Base-by-base conservation (phyloP, 2,888 invertebrate species). In the Tricholauxania praeusta region DNA sequence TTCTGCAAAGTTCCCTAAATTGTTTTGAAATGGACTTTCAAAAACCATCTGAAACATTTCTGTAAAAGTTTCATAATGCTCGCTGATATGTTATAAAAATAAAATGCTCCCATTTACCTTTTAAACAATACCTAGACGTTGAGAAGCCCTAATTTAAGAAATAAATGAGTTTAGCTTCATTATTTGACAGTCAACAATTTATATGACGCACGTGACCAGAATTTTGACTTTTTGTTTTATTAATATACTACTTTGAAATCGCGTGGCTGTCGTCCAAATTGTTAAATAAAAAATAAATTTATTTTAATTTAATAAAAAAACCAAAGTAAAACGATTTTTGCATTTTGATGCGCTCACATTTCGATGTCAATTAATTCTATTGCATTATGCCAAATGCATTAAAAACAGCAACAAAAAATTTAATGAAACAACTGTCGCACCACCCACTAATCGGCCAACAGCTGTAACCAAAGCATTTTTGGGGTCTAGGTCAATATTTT, bases 401-500 rank as follows among this genome's bases (percentile, higher is more conserved):
- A 19, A 59, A 15, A 7, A 1, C 17, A 14, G 22, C 66, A 22
- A 69, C 51, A 68, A 48, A 19, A 47, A 68, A 10, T 48, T 10
- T 2, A 19, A 59, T 15, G 15, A 47, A 14, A 51, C 22, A 60
- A 55, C 14, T 19, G 5, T 39, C 39, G 39, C 39, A 39, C 67
- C 47, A 57, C n/a, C 57, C 28, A n/a, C 22, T 5, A 63, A 15
- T 22, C 15, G 14, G 62, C 39, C 52, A 62, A n/a, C 63, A 62
- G n/a, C 62, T 47, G 62, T 49, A 53, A 53, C 14, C 39, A 8
- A 63, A 67, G 63, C 62, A 39, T 59, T 73, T 73, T 69, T 73
- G 75, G 52, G 75, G 75, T 74, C 75, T 73, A 75, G 70, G 75
- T 75, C 73, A 75, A 73, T 71, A 66, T 32, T 55, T 47, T 3